A percentile compares a stretch with the other conserved stretches of the same genome.
Evolutionary conservation across 2,797 vertebrate genomes (phyloP).

Genomic region (Halcyon smyrnensis): DNA sequence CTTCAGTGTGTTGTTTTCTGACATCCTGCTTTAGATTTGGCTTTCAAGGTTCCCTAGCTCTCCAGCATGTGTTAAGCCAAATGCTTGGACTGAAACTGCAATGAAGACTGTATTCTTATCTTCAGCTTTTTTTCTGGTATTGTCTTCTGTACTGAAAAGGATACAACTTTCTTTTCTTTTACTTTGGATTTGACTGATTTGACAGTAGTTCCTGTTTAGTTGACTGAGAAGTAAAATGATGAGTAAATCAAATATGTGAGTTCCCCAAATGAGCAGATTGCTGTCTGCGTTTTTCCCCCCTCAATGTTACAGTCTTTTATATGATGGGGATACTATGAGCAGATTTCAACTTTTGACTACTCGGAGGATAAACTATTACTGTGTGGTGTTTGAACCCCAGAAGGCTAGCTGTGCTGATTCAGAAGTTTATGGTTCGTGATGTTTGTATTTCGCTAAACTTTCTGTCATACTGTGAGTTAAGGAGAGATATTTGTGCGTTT

Average conservation of each 20-base stretch:
- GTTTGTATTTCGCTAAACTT: neutral
- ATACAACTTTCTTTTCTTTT: neutral
- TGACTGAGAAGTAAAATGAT: neutral
- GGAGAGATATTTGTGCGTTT: neutral
- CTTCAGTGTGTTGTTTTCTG: neutral
- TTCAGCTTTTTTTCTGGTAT: neutral
- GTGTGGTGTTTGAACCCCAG: neutral
- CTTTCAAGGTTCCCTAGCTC: neutral
- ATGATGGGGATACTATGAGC: neutral
- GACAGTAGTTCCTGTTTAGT: neutral
- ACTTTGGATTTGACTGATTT: neutral
- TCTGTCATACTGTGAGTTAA: neutral
- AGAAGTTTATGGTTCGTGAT: neutral
- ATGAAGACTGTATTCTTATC: neutral
- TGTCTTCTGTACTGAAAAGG: neutral
- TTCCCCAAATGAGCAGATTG: neutral
- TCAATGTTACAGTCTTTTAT: accelerated
- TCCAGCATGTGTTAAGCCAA: neutral
- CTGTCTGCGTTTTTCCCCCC: neutral
- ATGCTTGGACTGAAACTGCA: neutral
- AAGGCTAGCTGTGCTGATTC: neutral
- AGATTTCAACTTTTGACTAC: neutral
- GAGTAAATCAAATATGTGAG: neutral
- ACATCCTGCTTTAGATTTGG: neutral
- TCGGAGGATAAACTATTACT: neutral